phyloP scores from a whole-genome alignment of 2,888 invertebrate genomes.

The Pteria penguin region DNA sequence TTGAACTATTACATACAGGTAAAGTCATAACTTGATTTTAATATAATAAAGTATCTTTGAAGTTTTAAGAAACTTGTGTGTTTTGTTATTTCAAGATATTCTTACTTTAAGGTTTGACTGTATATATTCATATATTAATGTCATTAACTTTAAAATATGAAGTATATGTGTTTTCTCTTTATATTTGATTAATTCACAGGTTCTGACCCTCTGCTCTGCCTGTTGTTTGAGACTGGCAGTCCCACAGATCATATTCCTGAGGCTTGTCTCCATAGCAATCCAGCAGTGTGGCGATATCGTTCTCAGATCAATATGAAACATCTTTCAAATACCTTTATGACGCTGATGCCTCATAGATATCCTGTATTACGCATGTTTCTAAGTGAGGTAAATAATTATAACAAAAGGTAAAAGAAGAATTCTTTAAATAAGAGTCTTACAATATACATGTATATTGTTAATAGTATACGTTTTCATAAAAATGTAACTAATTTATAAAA shows the following conservation, averaged over 20 bases:
- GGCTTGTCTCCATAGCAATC: constrained; percentile 42
- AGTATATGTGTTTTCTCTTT: neutral
- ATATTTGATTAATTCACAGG: neutral
- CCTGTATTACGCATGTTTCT: constrained; percentile 42
- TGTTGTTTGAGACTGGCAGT: constrained; percentile 50
- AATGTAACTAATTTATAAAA: too few species aligned
- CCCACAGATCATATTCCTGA: constrained; percentile 17
- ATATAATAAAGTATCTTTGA: too few species aligned
- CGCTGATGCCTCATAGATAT: neutral
- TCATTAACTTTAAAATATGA: neutral
- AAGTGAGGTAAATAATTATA: constrained; percentile 50
- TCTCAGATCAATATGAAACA: constrained; percentile 56
- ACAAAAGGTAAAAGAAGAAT: too few species aligned
- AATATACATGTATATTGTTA: too few species aligned
- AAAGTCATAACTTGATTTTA: too few species aligned
- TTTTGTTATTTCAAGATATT: too few species aligned
- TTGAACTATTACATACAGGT: too few species aligned
- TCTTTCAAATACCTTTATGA: constrained; percentile 52
- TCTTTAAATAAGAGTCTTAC: too few species aligned
- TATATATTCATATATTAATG: neutral
- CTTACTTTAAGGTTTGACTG: too few species aligned
- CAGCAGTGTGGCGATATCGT: constrained; percentile 58
- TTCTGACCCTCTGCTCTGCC: constrained; percentile 48
- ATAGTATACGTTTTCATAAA: too few species aligned
- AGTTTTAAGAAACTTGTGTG: too few species aligned